phyloP scores from a whole-genome alignment of 2,888 invertebrate species.

The Nemotelus pantherinus region DNA sequence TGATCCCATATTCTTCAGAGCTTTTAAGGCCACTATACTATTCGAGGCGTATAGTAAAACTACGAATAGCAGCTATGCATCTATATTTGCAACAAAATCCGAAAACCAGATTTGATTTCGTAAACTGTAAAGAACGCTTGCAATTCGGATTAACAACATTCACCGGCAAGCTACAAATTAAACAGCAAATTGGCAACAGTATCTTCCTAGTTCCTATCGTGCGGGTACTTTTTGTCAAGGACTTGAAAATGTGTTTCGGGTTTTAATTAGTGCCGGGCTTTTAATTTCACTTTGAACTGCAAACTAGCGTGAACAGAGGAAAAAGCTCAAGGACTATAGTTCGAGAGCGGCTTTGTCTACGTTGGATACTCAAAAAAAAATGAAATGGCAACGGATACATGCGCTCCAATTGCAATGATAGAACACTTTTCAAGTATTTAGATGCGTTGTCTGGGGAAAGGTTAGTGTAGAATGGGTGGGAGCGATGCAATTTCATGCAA shows the following conservation, averaged over 20 bases:
- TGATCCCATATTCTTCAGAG: too few relatives aligned
- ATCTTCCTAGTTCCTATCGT: conserved; percentile 7
- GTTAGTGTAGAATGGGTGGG: too few relatives aligned
- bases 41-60: neutral
- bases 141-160: neutral
- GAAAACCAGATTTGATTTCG: neutral
- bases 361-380: neutral
- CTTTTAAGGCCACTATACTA: too few relatives aligned
- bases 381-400: too few relatives aligned
- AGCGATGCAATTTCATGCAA: too few relatives aligned
- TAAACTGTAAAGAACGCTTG: neutral
- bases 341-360: conserved; percentile 5
- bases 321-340: neutral
- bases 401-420: too few relatives aligned
- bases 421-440: too few relatives aligned
- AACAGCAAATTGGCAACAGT: conserved; percentile 31
- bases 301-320: conserved; percentile 5
- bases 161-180: conserved; percentile 28
- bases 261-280: conserved; percentile 44
- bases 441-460: too few relatives aligned
- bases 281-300: conserved; percentile 43
- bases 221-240: conserved; percentile 18
- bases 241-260: conserved; percentile 39
- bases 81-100: neutral
- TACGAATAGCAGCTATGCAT: neutral